These are phyloP conservation scores for Eulimnadia texana DNA, from an alignment of 1,140 invertebrate genomes.

Conservation along the genomic window DNA sequence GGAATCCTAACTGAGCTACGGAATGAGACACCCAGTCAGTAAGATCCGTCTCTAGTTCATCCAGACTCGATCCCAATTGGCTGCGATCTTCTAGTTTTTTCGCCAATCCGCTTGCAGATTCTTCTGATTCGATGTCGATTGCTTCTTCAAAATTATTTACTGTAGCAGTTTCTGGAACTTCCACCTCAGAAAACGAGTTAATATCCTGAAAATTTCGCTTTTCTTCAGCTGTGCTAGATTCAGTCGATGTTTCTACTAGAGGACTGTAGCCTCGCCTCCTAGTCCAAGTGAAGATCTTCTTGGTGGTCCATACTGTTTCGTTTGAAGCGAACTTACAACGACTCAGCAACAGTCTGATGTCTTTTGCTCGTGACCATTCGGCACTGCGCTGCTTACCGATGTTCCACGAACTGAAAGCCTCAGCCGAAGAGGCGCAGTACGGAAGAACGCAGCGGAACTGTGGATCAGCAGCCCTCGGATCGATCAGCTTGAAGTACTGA, in stretches of 20 bases:
- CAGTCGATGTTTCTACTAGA: constrained; percentile 12
- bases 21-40: constrained; percentile 4
- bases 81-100: constrained; percentile 25
- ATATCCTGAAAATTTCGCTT: neutral
- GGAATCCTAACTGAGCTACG: constrained; percentile 7
- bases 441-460: constrained; percentile 33
- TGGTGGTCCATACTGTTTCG: constrained; percentile 31
- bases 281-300: constrained; percentile 37
- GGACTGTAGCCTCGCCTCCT: constrained; percentile 34
- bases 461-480: constrained; percentile 25
- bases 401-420: constrained; percentile 35
- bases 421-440: constrained; percentile 30
- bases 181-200: constrained; percentile 19
- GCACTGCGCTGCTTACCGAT: constrained; percentile 17
- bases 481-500: constrained; percentile 28
- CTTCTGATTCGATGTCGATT: constrained; percentile 26
- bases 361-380: constrained; percentile 34
- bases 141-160: constrained; percentile 19
- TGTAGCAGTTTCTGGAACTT: constrained; percentile 14
- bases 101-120: constrained; percentile 26
- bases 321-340: constrained; percentile 24
- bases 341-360: constrained; percentile 26
- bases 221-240: neutral
- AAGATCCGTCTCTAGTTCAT: constrained; percentile 15
- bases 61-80: constrained; percentile 25